Evolutionary conservation across 2,888 invertebrate species (phyloP), one percentile per base, ranked within the genome.

Genomic region (Temnothorax rugatulus): DNA sequence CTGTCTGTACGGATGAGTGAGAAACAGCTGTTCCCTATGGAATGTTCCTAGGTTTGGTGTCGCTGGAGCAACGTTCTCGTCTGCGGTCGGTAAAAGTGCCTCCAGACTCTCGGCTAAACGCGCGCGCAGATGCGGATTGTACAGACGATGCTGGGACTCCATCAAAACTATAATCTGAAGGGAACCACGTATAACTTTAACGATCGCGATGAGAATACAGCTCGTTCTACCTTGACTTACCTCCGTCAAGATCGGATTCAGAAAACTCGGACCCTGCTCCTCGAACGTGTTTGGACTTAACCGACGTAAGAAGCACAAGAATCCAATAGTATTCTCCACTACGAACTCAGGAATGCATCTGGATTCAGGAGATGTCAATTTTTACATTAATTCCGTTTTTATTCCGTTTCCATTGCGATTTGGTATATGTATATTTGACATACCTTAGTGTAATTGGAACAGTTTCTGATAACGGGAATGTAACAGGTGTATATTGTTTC

Each of bases 81-180:
- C 97, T 0, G 96, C 96, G 44, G 96, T 96, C 0, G 99, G 99
- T 90, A 99, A 95, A 92, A 99, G 96, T 9, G 98, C 97, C 93
- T 99, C 98, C 15, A 99, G 95, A 73, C 97, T 97, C 94, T 99
- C 98, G 0, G 99, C 99, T 84, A 99, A 95, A 77, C 97, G 96
- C 0, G 99, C 99, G 85, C 99, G 96, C 83, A 99, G 95, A 95
- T 99, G 99, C 0, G 99, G 99, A 95, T 99, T 99, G 92, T 97
- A 97, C 85, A 98, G 97, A 82, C 97, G 95, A 4, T 96, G 95
- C 0, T 97, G 96, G 76, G 97, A 98, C 0, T 98, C 98, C 99
- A 99, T 99, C 92, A 98, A 97, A 1, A 97, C 96, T 41, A 99
- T 95, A 29, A 99, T 97, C 94, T 94, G 82, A 82, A 76, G 34